These are phyloP conservation scores for Pelochelys cantorii DNA, from an alignment of 2,797 vertebrate genomes.

Conservation along the genomic window DNA sequence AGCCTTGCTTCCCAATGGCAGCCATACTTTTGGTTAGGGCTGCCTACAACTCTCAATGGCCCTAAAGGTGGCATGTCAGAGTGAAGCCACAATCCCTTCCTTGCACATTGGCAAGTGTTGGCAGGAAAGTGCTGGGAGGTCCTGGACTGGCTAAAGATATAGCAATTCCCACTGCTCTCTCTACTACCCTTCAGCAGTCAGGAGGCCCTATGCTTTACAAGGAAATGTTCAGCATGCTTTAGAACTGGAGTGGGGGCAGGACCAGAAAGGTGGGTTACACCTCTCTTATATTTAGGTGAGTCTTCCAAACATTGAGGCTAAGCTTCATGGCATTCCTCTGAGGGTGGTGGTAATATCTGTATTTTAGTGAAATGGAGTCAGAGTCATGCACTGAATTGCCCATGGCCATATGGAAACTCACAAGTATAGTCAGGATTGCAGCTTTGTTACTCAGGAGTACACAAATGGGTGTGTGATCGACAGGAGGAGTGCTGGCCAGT, in stretches of 20 bases:
- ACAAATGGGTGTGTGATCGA: neutral
- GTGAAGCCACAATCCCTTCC: neutral
- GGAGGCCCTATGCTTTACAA: neutral
- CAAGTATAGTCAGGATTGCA: slow-evolving; percentile 44
- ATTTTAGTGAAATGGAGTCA: slow-evolving; percentile 25
- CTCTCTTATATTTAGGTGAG: neutral
- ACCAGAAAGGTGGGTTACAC: neutral
- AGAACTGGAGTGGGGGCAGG: neutral
- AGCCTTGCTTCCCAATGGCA: neutral
- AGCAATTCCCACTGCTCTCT: neutral
- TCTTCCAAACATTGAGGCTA: slow-evolving; percentile 20
- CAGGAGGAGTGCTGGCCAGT: no score
- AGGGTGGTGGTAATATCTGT: slow-evolving; percentile 53
- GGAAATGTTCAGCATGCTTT: slow-evolving; percentile 40
- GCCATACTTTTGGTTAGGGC: neutral
- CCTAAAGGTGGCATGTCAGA: neutral
- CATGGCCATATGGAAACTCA: slow-evolving; percentile 35
- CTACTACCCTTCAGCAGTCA: neutral
- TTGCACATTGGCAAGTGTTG: neutral
- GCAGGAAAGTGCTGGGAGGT: neutral
- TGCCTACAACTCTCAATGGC: neutral
- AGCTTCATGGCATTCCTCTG: slow-evolving; percentile 28
- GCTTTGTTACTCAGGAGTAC: slow-evolving; percentile 28
- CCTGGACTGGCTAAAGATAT: neutral
- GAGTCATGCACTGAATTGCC: slow-evolving; percentile 58